These are phyloP conservation scores for Clitarchus hookeri DNA, from an alignment of 2,888 invertebrate genomes.

Conservation along the genomic window DNA sequence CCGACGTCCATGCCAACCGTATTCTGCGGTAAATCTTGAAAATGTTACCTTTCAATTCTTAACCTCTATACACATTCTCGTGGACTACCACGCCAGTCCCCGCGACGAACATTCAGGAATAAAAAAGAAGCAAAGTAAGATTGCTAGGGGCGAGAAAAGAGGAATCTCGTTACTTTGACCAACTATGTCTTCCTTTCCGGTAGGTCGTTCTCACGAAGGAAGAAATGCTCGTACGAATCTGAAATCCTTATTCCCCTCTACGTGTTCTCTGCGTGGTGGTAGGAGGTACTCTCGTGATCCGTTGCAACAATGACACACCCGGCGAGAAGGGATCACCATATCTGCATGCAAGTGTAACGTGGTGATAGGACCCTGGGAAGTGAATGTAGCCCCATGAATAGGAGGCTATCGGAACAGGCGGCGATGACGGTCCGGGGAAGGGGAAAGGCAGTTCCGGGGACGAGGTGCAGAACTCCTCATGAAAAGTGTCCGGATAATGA, in stretches of 20 bases:
- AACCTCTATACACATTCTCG: not conserved
- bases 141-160: not conserved
- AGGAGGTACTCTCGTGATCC: not conserved
- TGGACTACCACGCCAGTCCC: not conserved
- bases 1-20: not conserved
- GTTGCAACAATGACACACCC: not conserved
- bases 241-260: not conserved
- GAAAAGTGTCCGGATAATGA: not conserved
- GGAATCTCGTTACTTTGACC: not conserved
- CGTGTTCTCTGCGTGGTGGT: too few relatives aligned
- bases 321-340: not conserved
- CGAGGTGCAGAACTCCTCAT: not conserved
- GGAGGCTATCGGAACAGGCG: not conserved
- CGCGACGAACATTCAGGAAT: not conserved
- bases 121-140: not conserved
- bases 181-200: not conserved
- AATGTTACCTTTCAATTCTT: not conserved
- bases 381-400: not conserved
- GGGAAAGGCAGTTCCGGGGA: not conserved
- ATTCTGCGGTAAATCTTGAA: not conserved
- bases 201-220: not conserved
- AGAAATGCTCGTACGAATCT: not conserved
- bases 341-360: not conserved
- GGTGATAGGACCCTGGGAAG: not conserved
- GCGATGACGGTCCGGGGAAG: too few relatives aligned